These are phyloP conservation scores for Opisthograptis luteolata DNA, from an alignment of 2,888 invertebrate species.

Conservation along the genomic window DNA sequence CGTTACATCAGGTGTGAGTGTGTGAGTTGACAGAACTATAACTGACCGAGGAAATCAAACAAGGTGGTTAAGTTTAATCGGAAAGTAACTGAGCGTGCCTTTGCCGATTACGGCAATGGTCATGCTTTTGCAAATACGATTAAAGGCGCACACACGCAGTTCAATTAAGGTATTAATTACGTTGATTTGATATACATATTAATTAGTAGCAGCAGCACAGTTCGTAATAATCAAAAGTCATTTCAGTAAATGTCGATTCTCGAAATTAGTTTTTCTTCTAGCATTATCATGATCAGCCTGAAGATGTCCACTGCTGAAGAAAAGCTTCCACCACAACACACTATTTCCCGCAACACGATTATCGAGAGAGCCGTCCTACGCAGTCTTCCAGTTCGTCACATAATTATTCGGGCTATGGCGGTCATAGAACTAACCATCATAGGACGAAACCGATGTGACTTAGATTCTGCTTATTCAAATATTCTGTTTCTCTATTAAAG, in stretches of 20 bases:
- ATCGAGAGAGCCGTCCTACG: too few relatives aligned
- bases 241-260: neutral
- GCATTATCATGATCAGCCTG: too few relatives aligned
- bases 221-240: neutral
- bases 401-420: too few relatives aligned
- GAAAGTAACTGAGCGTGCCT: conserved; percentile 4
- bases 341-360: too few relatives aligned
- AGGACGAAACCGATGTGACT: too few relatives aligned
- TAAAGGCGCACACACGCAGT: neutral
- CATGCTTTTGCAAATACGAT: conserved; percentile 28
- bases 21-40: neutral
- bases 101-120: conserved; percentile 7
- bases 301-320: too few relatives aligned
- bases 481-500: too few relatives aligned
- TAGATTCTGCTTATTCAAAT: too few relatives aligned
- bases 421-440: too few relatives aligned
- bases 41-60: conserved; percentile 4
- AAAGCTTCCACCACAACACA: too few relatives aligned
- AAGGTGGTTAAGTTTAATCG: conserved; percentile 1
- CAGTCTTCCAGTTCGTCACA: too few relatives aligned
- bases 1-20: neutral
- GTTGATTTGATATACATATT: conserved; percentile 6
- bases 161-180: conserved; percentile 4
- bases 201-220: conserved; percentile 33
- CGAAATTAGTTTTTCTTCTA: too few relatives aligned